phyloP scores from a whole-genome alignment of 30 jellyfish, hydroid and myxozoan species.

The Chrysaora quinquecirrha region DNA sequence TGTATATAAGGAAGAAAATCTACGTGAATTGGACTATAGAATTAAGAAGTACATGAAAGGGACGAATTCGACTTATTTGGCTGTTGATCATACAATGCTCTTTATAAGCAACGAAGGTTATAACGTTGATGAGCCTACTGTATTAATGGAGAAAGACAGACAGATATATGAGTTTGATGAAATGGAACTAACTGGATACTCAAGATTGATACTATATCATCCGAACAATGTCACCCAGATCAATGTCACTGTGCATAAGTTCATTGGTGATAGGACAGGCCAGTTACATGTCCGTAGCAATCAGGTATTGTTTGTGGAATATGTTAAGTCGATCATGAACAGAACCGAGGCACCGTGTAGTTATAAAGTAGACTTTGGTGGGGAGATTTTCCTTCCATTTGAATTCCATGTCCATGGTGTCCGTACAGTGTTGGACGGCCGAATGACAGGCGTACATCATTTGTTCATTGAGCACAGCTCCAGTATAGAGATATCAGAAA shows the following conservation, averaged over 20 bases:
- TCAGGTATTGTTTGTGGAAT: slow-evolving; percentile 55
- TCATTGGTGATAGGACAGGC: slow-evolving; percentile 68
- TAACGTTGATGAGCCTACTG: slow-evolving; percentile 60
- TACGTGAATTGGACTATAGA: slow-evolving; percentile 54
- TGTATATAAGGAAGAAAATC: slow-evolving; percentile 59
- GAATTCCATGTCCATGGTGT: slow-evolving; percentile 74
- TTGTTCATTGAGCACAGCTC: slow-evolving; percentile 54
- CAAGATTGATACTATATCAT: slow-evolving; percentile 52
- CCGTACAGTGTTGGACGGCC: slow-evolving; percentile 56
- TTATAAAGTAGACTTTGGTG: slow-evolving; percentile 47
- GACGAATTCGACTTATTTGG: slow-evolving; percentile 47
- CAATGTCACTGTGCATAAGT: slow-evolving; percentile 43
- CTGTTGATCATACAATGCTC: slow-evolving; percentile 66
- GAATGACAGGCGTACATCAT: slow-evolving; percentile 78
- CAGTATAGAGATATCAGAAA: slow-evolving; percentile 58
- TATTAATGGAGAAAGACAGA: slow-evolving; percentile 47
- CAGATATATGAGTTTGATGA: slow-evolving; percentile 55
- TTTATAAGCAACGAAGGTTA: slow-evolving; percentile 62
- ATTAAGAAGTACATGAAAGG: slow-evolving; percentile 48
- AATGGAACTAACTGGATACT: slow-evolving; percentile 56
- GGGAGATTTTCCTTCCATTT: slow-evolving; percentile 64
- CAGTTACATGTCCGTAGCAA: slow-evolving; percentile 56
- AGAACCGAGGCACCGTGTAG: slow-evolving; percentile 78
- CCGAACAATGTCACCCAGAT: slow-evolving; percentile 26
- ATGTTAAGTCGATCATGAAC: slow-evolving; percentile 56